Conservation (phyloP, 1,140 invertebrate species). For the Aradophagus sp. region DNA sequence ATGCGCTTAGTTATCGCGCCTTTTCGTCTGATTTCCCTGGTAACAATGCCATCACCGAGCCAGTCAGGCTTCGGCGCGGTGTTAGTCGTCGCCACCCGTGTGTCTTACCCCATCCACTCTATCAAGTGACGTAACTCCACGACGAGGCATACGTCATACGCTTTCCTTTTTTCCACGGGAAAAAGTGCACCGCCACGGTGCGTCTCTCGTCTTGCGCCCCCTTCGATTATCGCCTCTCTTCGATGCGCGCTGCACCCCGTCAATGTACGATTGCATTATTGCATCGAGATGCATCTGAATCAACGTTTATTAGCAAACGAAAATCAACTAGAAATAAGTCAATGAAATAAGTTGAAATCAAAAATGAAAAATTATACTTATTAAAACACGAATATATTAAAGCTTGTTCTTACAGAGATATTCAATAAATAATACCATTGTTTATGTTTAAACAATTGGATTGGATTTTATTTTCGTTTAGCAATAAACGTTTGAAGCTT, state of each 20-base stretch:
- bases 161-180: constrained; percentile 30
- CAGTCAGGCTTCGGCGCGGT: constrained; percentile 61
- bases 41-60: constrained; percentile 72
- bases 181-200: constrained; percentile 45
- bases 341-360: constrained; percentile 7
- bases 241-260: constrained; percentile 31
- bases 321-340: no score
- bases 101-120: constrained; percentile 64
- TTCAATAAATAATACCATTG: no score
- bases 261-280: constrained; percentile 29
- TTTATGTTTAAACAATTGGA: no score
- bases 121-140: constrained; percentile 65
- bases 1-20: constrained; percentile 75
- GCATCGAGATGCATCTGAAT: no score
- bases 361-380: no score
- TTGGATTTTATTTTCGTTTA: no score
- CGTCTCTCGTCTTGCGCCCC: constrained; percentile 30
- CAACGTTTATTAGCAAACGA: background rate
- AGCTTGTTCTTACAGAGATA: no score
- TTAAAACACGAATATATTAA: no score
- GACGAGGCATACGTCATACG: constrained; percentile 69
- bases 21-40: constrained; percentile 76
- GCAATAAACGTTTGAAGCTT: no score
- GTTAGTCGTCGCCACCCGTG: constrained; percentile 53
- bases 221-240: constrained; percentile 36